These are phyloP conservation scores for Ischnura elegans DNA, from an alignment of 2,888 invertebrate species.

Conservation along the genomic window DNA sequence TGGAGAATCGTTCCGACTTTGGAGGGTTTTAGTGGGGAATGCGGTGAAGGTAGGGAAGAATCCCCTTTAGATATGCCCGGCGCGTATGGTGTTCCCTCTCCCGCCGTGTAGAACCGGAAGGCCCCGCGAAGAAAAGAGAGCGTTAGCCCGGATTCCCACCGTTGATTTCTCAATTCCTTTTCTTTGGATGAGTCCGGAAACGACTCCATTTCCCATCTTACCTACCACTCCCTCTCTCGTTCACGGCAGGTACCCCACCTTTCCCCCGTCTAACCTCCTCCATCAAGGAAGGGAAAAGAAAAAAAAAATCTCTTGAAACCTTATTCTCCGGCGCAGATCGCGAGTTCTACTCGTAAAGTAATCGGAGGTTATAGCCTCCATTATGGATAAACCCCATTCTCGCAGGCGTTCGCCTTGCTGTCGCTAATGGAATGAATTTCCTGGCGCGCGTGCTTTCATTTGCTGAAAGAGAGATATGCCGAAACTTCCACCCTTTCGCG, in stretches of 20 bases:
- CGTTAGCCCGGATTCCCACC: neutral
- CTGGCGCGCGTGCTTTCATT: neutral
- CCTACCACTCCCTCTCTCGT: neutral
- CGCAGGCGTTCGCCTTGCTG: neutral
- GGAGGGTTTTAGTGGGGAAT: neutral
- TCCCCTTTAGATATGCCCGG: neutral
- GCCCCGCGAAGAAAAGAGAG: neutral
- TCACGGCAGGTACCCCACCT: neutral
- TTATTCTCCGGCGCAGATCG: neutral
- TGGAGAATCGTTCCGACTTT: neutral
- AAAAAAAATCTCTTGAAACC: neutral
- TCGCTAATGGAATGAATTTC: slow-evolving; percentile 2
- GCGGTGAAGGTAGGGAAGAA: neutral
- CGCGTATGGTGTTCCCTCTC: slow-evolving; percentile 3
- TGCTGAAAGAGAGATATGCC: neutral
- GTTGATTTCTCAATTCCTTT: slow-evolving; percentile 39
- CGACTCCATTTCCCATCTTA: slow-evolving; percentile 30
- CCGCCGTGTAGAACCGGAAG: neutral
- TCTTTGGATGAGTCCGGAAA: slow-evolving; percentile 36
- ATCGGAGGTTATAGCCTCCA: neutral
- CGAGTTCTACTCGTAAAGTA: neutral
- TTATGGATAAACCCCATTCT: neutral
- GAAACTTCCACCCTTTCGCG: too few species aligned
- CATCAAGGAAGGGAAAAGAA: too few species aligned
- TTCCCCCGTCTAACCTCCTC: neutral